Conservation (phyloP, 2,888 invertebrate genomes). For the Lithophane ornitopus region DNA sequence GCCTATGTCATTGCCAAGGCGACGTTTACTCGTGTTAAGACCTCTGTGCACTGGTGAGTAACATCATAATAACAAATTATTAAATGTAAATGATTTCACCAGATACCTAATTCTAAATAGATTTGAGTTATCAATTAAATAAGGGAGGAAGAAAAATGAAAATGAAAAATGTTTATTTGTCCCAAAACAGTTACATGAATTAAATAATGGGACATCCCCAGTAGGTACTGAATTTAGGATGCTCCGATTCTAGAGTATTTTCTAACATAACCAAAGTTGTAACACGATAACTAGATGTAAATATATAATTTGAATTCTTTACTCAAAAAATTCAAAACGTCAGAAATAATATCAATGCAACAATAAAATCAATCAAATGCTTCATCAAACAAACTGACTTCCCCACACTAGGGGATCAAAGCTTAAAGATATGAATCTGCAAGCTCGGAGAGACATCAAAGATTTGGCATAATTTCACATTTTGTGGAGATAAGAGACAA, state of each 20-base stretch:
- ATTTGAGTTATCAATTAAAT: neutral
- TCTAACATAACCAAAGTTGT: neutral
- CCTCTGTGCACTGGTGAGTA: slow-evolving; percentile 27
- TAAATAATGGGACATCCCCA: too few relatives aligned
- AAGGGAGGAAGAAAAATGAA: neutral
- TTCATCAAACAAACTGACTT: slow-evolving; percentile 10
- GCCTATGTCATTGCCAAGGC: slow-evolving; percentile 65
- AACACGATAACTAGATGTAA: neutral
- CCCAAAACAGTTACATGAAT: too few relatives aligned
- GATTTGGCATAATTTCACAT: slow-evolving; percentile 59
- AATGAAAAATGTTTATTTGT: too few relatives aligned
- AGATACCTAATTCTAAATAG: neutral
- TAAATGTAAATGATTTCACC: neutral
- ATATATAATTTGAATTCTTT: neutral
- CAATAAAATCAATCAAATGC: slow-evolving; percentile 19
- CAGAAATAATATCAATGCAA: neutral
- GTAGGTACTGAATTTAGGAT: neutral
- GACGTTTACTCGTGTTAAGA: slow-evolving; percentile 37
- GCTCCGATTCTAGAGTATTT: neutral
- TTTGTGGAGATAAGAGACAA: slow-evolving; percentile 4
- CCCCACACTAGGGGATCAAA: slow-evolving; percentile 20
- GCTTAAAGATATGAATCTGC: slow-evolving; percentile 36
- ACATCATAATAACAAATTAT: neutral
- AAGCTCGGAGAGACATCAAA: slow-evolving; percentile 47
- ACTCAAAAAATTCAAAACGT: neutral